A percentile compares a stretch with the other conserved stretches of the same genome.
These are phyloP conservation scores for Altica lythri DNA, from an alignment of 2,888 invertebrate species.

Conservation along the genomic window DNA sequence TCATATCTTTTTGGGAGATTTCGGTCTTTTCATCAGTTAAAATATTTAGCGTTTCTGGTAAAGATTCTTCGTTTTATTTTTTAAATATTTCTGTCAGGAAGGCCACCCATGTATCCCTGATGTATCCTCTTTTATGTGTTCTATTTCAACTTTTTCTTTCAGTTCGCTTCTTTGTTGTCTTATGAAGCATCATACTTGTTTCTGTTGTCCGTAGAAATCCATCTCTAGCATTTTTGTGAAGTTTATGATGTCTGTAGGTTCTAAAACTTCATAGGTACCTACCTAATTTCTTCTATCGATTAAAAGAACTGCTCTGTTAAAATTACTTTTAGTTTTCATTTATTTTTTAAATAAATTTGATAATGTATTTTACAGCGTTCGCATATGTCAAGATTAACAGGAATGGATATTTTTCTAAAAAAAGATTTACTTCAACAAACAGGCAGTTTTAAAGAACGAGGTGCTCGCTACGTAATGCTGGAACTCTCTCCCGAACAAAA, in stretches of 20 bases:
- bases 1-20: too few species aligned
- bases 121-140: too few species aligned
- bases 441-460: conserved; percentile 96
- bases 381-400: conserved; percentile 75
- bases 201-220: neutral
- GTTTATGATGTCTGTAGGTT: neutral
- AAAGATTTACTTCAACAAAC: conserved; percentile 94
- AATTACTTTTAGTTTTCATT: neutral
- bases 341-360: neutral
- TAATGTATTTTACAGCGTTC: conserved; percentile 68
- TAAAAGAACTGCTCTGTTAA: neutral
- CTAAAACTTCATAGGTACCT: neutral
- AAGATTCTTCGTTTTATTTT: too few species aligned
- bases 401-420: conserved; percentile 89
- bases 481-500: conserved; percentile 75
- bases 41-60: too few species aligned
- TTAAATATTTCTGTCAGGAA: too few species aligned
- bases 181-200: neutral
- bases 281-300: neutral
- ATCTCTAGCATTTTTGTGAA: neutral
- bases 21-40: too few species aligned
- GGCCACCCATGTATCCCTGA: too few species aligned
- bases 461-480: conserved; percentile 84
- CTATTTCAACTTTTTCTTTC: too few species aligned
- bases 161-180: too few species aligned